Conservation (phyloP, 2,888 invertebrate species). For the Napeogenes sylphis region DNA sequence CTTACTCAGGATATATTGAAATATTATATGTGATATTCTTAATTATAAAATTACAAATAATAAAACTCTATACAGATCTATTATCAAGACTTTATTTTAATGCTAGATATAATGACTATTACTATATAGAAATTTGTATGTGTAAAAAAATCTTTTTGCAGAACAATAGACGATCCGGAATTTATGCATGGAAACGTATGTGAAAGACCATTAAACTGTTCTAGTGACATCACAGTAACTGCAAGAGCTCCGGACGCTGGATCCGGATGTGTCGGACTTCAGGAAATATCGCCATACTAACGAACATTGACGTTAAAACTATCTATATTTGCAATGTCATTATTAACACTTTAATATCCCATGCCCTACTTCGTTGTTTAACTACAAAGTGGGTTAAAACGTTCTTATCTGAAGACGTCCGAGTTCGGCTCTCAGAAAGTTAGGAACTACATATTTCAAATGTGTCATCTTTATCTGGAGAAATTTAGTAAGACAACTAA, state of each 20-base stretch:
- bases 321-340: conserved; percentile 5
- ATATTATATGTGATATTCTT: no score
- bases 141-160: no score
- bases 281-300: conserved; percentile 41
- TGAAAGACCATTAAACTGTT: conserved; percentile 12
- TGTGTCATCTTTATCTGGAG: not conserved
- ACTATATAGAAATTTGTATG: no score
- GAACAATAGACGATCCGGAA: no score
- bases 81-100: no score
- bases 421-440: not conserved
- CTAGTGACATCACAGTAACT: conserved; percentile 21
- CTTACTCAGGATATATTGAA: no score
- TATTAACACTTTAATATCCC: not conserved
- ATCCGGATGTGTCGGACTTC: conserved; percentile 59
- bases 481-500: not conserved
- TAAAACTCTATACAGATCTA: no score
- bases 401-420: conserved; percentile 2
- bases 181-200: not conserved
- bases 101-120: no score
- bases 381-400: conserved; percentile 5
- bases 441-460: conserved; percentile 2
- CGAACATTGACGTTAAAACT: conserved; percentile 17
- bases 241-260: conserved; percentile 46
- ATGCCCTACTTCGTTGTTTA: not conserved
- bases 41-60: no score